Percentiles rank a stretch among this genome's conserved stretches.
Evolutionary conservation across 2,888 invertebrate genomes (phyloP).

Genomic region (Nemoura dubitans): DNA sequence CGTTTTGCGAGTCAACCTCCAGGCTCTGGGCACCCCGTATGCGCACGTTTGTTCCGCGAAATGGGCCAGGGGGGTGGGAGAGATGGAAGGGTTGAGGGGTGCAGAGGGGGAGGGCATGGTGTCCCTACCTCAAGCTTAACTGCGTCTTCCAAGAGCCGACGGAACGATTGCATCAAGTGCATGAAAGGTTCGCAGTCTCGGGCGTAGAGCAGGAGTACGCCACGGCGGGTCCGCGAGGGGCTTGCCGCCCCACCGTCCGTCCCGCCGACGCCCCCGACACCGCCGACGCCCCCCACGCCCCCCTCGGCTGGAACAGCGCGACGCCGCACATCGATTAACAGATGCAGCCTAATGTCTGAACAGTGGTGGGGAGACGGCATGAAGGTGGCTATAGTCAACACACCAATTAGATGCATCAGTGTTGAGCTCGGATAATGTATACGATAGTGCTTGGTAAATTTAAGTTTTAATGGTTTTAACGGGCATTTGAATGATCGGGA

Average conservation of each 20-base stretch:
- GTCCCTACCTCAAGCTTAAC: not conserved
- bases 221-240: not conserved
- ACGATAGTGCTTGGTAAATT: no score
- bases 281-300: not conserved
- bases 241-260: not conserved
- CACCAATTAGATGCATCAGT: no score
- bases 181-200: constrained; percentile 60
- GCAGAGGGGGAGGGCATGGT: not conserved
- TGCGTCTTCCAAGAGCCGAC: constrained; percentile 51
- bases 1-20: not conserved
- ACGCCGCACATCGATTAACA: not conserved
- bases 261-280: not conserved
- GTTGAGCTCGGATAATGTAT: no score
- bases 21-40: not conserved
- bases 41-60: not conserved
- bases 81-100: not conserved
- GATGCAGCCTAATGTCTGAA: no score
- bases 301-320: not conserved
- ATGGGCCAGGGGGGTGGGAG: not conserved
- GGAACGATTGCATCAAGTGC: constrained; percentile 56
- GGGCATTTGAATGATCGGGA: no score
- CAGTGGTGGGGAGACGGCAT: no score
- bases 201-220: constrained; percentile 62
- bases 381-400: no score
- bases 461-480: no score